Conservation (phyloP, 2,113 vertebrate genomes). For the Syrrhaptes paradoxus region DNA sequence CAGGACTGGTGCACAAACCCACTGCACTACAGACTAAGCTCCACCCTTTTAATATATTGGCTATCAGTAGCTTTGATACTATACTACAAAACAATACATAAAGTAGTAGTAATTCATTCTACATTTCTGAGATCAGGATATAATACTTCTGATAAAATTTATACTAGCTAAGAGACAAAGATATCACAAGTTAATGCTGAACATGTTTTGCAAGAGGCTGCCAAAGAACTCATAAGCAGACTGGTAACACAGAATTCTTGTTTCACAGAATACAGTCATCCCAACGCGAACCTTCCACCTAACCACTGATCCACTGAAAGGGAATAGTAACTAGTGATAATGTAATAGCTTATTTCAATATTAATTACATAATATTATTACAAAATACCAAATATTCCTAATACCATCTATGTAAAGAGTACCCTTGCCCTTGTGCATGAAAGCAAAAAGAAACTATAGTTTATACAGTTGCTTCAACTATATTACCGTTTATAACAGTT, state of each 20-base stretch:
- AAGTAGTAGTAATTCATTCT: neutral
- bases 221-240: neutral
- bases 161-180: neutral
- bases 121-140: neutral
- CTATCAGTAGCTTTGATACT: neutral
- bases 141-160: neutral
- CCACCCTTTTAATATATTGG: neutral
- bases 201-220: neutral
- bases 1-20: neutral
- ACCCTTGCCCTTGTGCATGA: neutral
- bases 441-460: neutral
- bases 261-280: neutral
- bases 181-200: neutral
- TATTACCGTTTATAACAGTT: neutral
- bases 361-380: neutral
- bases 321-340: neutral
- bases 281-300: neutral
- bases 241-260: neutral
- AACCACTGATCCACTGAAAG: neutral
- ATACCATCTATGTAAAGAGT: neutral
- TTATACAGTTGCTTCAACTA: neutral
- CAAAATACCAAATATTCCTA: neutral
- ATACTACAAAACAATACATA: neutral
- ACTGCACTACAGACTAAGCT: rapidly evolving
- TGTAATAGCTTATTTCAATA: neutral